A percentile compares a stretch with the other conserved stretches of the same genome.
Evolutionary conservation across 2,113 vertebrate genomes (phyloP).

Genomic region (Macaca fascicularis): T2T-MFA8v1.1 NC_088377.1:9159501-9160000

Average conservation of each 20-base stretch:
- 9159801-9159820: too few relatives aligned
- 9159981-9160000: too few relatives aligned
- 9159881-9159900: too few relatives aligned
- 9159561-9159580: too few relatives aligned
- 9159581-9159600: neutral
- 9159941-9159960: too few relatives aligned
- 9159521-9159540: neutral
- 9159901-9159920: too few relatives aligned
- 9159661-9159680: neutral
- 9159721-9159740: neutral
- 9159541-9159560: rapidly evolving
- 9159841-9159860: too few relatives aligned
- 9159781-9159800: neutral
- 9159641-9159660: neutral
- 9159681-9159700: too few relatives aligned
- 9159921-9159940: too few relatives aligned
- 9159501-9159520: neutral
- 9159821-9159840: too few relatives aligned
- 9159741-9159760: neutral
- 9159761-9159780: neutral
- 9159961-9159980: too few relatives aligned
- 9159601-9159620: neutral
- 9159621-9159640: neutral
- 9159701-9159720: neutral
- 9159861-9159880: too few relatives aligned